Evolutionary conservation across 1,140 invertebrate species (phyloP), one percentile per base, ranked within the genome.

Genomic region (Solenopsis invicta): DNA sequence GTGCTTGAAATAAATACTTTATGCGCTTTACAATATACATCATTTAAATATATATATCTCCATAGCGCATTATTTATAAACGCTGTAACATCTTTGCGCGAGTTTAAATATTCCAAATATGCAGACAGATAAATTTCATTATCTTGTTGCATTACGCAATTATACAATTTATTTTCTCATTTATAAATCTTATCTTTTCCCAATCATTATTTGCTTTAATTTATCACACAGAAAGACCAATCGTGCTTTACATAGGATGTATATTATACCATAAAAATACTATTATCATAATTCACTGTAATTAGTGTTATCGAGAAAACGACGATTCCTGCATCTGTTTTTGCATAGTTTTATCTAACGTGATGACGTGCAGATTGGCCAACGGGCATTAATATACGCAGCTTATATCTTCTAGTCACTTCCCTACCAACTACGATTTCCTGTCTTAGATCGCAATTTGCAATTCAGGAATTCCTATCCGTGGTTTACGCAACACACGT

Each of bases 311-410:
- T 84, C 41, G 13, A 37, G n/a, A 50, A 24, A 48, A 72, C 78
- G 76, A 78, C 61, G 50, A 61, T 29, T 82, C n/a, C 37, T 56
- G 56, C 18, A 24, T 1, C 3, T 10, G 37, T 59, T 74, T 29
- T 74, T 62, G 52, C 80, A 74, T 74, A 82, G 24, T 84, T 84
- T 82, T 82, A 82, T 82, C 67, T 74, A 82, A 56, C 24, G 52
- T 48, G 37, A 48, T 61, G 80, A 74, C 9, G 29, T 54, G 80
- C 54, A 56, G 80, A 74, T 74, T 82, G 69, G 67, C 52, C 24
- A 59, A n/a, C 21, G 16, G 18, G 41, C 69, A 74, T 75, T 84
- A 84, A 75, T 64, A 29, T 13, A 2, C 29, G 13, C 18, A 16
- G 9, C 29, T 74, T 59, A 61, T 82, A 61, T 3, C 9, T 37